phyloP scores from a whole-genome alignment of 2,113 vertebrate species.

The Epinephelus moara region DNA sequence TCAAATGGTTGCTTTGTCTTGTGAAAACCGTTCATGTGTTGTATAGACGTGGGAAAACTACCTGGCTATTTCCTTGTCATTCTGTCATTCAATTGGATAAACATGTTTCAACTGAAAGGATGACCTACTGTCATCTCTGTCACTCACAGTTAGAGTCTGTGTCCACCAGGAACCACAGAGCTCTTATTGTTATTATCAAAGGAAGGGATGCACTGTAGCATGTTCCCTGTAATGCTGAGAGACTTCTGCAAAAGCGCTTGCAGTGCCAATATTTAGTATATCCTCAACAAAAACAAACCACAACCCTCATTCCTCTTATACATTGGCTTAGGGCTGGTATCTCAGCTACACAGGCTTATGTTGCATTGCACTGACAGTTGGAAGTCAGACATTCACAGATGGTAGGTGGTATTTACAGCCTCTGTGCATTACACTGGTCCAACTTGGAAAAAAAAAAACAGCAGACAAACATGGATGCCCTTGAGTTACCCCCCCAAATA shows the following conservation, averaged over 20 bases:
- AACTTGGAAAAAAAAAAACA: constrained; percentile 38
- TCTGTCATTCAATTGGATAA: constrained; percentile 45
- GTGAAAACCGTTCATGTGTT: constrained; percentile 38
- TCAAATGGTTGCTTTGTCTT: constrained; percentile 12
- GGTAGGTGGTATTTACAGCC: constrained; percentile 39
- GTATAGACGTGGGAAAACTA: constrained; percentile 37
- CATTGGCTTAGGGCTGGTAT: constrained; percentile 6
- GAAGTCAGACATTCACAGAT: constrained; percentile 56
- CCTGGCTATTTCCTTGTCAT: constrained; percentile 47
- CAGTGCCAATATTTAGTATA: background rate
- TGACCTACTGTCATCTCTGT: constrained; percentile 60
- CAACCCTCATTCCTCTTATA: background rate
- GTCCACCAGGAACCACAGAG: constrained; percentile 22
- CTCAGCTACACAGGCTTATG: constrained; percentile 27
- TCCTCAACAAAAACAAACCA: constrained; percentile 6
- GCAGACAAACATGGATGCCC: constrained; percentile 44
- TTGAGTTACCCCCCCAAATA: constrained; percentile 10
- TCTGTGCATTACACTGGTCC: constrained; percentile 18
- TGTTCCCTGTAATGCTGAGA: background rate
- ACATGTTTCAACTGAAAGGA: constrained; percentile 24
- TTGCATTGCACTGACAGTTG: constrained; percentile 22
- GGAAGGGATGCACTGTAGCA: background rate
- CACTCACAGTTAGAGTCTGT: constrained; percentile 33
- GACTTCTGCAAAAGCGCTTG: background rate
- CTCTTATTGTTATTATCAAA: constrained; percentile 4